phyloP scores from a whole-genome alignment of 2,888 invertebrate species.

The Trypoxylon attenuatum region DNA sequence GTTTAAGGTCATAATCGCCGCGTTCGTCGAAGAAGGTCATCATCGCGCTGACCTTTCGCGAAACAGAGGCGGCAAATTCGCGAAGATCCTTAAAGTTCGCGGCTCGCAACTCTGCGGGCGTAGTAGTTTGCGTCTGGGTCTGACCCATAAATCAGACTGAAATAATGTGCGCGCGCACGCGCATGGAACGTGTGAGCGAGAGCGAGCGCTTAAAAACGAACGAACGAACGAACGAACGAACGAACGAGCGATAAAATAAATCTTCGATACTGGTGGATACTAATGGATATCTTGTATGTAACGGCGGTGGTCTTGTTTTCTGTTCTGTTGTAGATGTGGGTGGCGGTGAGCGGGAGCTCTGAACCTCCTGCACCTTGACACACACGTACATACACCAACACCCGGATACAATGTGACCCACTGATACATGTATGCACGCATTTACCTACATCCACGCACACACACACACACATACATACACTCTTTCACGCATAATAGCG shows the following conservation, averaged over 20 bases:
- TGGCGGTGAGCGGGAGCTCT: conserved; percentile 75
- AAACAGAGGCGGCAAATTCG: no score
- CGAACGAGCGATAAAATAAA: conserved; percentile 66
- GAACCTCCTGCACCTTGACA: conserved; percentile 68
- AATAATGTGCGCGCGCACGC: conserved; percentile 60
- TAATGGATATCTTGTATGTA: conserved; percentile 74
- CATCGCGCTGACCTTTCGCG: conserved; percentile 47
- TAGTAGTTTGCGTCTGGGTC: conserved; percentile 43
- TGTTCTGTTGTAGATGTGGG: conserved; percentile 75
- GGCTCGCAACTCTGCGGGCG: conserved; percentile 28
- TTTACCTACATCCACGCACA: background rate
- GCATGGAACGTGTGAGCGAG: conserved; percentile 54
- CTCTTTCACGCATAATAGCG: background rate
- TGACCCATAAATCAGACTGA: conserved; percentile 66
- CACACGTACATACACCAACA: conserved; percentile 41
- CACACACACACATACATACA: background rate
- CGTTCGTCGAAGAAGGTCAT: conserved; percentile 28
- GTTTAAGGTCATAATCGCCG: conserved; percentile 21
- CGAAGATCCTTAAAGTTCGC: conserved; percentile 39
- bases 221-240: conserved; percentile 53
- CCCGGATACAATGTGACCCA: conserved; percentile 23
- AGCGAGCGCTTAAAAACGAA: conserved; percentile 36
- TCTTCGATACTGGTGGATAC: conserved; percentile 69
- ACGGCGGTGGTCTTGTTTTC: conserved; percentile 75
- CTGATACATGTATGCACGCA: conserved; percentile 3